Conservation (phyloP, 2,113 vertebrate species). For the Ammodytes dubius region DNA sequence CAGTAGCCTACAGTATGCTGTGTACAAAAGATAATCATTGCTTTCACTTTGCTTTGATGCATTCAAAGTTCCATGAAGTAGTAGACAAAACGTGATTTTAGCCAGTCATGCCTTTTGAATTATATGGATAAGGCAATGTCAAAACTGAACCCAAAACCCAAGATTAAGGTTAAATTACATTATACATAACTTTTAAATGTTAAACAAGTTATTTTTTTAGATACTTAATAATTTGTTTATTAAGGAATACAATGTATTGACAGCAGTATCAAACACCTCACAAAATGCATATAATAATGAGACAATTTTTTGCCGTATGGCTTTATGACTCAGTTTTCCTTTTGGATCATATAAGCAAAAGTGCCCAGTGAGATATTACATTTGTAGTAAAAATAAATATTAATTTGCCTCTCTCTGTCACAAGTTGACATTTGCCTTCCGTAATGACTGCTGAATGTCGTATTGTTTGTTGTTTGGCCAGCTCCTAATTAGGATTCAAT, state of each 20-base stretch:
- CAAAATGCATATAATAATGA: neutral
- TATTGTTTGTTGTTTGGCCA: conserved; percentile 20
- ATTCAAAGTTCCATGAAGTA: too few species aligned
- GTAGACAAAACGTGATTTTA: too few species aligned
- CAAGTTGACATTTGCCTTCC: conserved; percentile 34
- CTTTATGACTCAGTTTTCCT: neutral
- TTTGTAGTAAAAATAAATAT: neutral
- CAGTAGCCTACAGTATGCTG: too few species aligned
- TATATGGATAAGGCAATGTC: neutral
- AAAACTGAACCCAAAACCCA: neutral
- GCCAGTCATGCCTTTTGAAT: too few species aligned
- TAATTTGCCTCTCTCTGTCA: neutral
- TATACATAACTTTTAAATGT: neutral
- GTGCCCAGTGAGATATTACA: neutral
- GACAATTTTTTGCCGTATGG: neutral
- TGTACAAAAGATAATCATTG: too few species aligned
- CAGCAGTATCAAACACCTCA: neutral
- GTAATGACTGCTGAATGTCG: conserved; percentile 11
- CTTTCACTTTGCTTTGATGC: too few species aligned
- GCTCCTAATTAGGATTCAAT: conserved; percentile 38
- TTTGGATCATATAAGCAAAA: neutral
- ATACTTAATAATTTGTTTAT: neutral
- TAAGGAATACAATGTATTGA: neutral
- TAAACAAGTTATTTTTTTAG: neutral
- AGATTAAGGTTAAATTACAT: neutral